These are phyloP conservation scores for Terrapene triunguis DNA, from an alignment of 2,113 vertebrate species.

Conservation along the genomic window DNA sequence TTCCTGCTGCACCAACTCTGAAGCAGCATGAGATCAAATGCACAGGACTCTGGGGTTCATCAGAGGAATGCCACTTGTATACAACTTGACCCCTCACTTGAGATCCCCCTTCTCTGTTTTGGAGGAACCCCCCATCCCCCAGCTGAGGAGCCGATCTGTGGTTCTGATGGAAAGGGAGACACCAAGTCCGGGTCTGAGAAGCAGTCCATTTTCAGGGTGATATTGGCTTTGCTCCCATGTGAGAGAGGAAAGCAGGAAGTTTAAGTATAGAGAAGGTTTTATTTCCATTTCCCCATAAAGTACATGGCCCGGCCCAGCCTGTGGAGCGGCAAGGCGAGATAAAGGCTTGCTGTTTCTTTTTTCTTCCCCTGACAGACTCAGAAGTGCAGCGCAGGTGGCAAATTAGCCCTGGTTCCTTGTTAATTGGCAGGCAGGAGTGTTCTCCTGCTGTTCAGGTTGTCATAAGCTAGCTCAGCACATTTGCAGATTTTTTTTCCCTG, in stretches of 20 bases:
- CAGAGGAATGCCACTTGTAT: neutral
- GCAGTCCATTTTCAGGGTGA: neutral
- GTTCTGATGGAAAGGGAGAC: neutral
- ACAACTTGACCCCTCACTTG: neutral
- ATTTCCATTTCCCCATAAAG: neutral
- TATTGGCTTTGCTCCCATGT: neutral
- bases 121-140: neutral
- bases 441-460: slow-evolving; percentile 75
- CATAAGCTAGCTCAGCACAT: slow-evolving; percentile 67
- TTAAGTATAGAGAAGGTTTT: neutral
- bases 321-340: slow-evolving; percentile 19
- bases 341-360: neutral
- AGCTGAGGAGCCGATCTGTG: neutral
- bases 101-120: neutral
- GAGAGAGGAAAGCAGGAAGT: neutral
- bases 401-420: slow-evolving; percentile 74
- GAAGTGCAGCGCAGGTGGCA: slow-evolving; percentile 76
- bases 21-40: neutral
- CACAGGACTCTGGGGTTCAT: neutral
- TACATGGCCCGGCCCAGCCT: neutral
- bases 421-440: slow-evolving; percentile 78
- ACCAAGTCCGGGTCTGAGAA: too few relatives aligned
- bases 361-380: slow-evolving; percentile 68
- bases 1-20: neutral
- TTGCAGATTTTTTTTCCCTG: neutral